Evolutionary conservation across 1,140 invertebrate species (phyloP).

Genomic region (Leptoteleia sp.): DNA sequence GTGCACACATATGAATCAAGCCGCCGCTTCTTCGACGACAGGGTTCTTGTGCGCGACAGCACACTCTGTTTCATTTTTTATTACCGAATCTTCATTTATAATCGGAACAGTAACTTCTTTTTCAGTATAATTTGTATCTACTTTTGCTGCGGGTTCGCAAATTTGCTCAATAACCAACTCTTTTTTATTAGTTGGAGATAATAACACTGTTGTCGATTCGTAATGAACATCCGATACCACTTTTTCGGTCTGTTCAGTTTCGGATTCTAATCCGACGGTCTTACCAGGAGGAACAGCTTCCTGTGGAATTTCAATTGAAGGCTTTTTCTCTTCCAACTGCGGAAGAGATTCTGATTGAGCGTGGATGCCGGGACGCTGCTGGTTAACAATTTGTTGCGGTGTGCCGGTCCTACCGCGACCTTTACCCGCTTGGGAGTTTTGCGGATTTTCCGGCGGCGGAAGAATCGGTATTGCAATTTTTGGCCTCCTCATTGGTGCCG

Average conservation of each 20-base stretch:
- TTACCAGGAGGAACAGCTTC: background rate
- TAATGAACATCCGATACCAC: background rate
- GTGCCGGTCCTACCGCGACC: conserved; percentile 59
- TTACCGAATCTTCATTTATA: background rate
- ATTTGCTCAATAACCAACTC: background rate
- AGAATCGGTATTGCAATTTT: conserved; percentile 84
- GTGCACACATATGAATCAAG: conserved; percentile 18
- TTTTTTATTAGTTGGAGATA: background rate
- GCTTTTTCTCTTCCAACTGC: conserved; percentile 21
- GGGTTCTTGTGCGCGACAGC: conserved; percentile 23
- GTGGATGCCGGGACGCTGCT: conserved; percentile 9
- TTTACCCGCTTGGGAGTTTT: conserved; percentile 66
- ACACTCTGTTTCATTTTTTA: conserved; percentile 28
- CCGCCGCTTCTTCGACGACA: conserved; percentile 31
- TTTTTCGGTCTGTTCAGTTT: conserved; percentile 5
- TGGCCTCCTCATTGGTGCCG: conserved; percentile 80
- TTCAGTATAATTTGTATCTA: background rate
- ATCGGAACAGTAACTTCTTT: conserved; percentile 3
- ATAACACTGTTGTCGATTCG: background rate
- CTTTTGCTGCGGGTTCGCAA: background rate
- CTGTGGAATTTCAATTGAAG: background rate
- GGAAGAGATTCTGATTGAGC: background rate
- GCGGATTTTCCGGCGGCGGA: conserved; percentile 81
- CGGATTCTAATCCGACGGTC: background rate
- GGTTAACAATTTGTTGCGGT: background rate